Conservation (phyloP, 2,797 vertebrate genomes). For the Malurus splendens region DNA sequence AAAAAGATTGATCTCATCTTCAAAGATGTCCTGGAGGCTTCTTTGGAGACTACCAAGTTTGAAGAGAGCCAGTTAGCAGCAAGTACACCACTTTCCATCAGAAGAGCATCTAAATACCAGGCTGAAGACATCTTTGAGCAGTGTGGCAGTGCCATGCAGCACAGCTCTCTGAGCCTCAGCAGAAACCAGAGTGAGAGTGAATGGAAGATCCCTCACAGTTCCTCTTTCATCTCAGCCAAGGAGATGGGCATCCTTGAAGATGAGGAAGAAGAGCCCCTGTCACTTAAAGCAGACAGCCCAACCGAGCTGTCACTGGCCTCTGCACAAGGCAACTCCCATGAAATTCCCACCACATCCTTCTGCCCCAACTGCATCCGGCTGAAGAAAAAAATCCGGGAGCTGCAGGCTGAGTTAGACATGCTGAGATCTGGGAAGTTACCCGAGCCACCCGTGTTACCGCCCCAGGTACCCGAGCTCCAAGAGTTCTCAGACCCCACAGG, state of each 20-base stretch:
- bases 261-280: conserved; percentile 67
- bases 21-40: conserved; percentile 90
- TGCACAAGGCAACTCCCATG: conserved; percentile 62
- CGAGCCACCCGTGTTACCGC: conserved; percentile 61
- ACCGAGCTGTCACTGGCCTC: conserved; percentile 71
- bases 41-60: conserved; percentile 77
- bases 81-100: conserved; percentile 72
- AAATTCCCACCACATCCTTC: conserved; percentile 88
- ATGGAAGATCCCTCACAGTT: conserved; percentile 68
- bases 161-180: conserved; percentile 35
- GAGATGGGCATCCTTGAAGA: conserved; percentile 67
- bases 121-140: conserved; percentile 65
- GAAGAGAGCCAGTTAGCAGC: conserved; percentile 70
- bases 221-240: conserved; percentile 55
- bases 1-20: conserved; percentile 95
- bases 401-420: conserved; percentile 88
- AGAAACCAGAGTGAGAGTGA: conserved; percentile 66
- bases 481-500: conserved; percentile 87
- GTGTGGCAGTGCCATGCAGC: conserved; percentile 54
- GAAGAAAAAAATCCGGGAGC: conserved; percentile 88
- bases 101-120: conserved; percentile 71
- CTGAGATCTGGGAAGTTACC: conserved; percentile 80
- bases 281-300: conserved; percentile 81
- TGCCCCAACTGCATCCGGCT: conserved; percentile 93
- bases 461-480: conserved; percentile 82